phyloP scores from a whole-genome alignment of 2,797 vertebrate species.

The Coreius guichenoti region DNA sequence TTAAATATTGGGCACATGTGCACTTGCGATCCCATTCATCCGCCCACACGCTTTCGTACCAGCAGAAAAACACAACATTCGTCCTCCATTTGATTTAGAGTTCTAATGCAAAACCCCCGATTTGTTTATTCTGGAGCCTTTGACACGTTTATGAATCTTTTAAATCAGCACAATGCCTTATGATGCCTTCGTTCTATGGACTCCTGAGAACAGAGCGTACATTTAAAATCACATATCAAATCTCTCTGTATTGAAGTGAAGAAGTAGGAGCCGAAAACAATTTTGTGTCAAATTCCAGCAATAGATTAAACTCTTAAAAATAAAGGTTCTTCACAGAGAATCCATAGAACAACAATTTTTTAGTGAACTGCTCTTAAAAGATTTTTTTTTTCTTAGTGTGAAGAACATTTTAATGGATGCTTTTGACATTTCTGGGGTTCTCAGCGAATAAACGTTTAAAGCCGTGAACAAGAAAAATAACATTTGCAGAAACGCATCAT shows the following conservation, averaged over 20 bases:
- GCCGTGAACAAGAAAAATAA: no score
- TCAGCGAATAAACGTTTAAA: not conserved
- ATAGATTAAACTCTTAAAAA: not conserved
- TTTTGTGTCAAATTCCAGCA: not conserved
- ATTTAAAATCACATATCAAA: conserved; percentile 67
- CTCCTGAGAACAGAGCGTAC: conserved; percentile 62
- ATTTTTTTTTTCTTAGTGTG: not conserved
- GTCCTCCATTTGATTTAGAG: conserved; percentile 54
- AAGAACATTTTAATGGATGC: not conserved
- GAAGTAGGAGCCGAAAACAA: not conserved
- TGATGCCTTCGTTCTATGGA: conserved; percentile 66
- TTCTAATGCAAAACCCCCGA: conserved; percentile 52
- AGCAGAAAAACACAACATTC: conserved; percentile 41
- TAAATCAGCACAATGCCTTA: conserved; percentile 65
- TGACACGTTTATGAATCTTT: conserved; percentile 73
- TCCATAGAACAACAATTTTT: not conserved
- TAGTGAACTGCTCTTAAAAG: not conserved
- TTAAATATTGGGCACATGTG: conserved; percentile 46
- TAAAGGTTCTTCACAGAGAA: not conserved
- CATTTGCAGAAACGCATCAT: no score
- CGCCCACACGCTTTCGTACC: conserved; percentile 45
- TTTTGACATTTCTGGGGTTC: not conserved
- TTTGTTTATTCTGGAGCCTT: conserved; percentile 71
- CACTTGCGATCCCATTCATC: conserved; percentile 36
- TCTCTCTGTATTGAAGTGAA: conserved; percentile 48